phyloP scores from a whole-genome alignment of 2,113 vertebrate species.

The Etia nguti region DNA sequence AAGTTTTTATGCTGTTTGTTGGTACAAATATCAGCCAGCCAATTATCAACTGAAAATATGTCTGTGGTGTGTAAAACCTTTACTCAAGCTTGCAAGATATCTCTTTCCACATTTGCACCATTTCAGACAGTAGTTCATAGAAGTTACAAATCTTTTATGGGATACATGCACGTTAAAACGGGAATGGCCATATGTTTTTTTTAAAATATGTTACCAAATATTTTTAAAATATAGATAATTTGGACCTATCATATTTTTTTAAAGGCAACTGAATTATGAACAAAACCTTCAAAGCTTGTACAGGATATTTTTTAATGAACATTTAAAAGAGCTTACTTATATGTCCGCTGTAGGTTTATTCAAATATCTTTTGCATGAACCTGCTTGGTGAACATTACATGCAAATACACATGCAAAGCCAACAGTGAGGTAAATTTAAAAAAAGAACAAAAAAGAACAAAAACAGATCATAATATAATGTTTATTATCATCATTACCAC shows the following conservation, averaged over 20 bases:
- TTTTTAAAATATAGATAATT: background rate
- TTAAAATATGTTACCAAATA: background rate
- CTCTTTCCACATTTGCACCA: background rate
- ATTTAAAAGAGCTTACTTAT: background rate
- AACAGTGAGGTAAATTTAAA: background rate
- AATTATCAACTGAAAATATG: background rate
- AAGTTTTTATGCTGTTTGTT: background rate
- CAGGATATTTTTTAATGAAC: background rate
- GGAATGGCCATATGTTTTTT: background rate
- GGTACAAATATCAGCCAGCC: background rate
- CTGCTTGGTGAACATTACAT: constrained; percentile 18
- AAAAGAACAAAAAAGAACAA: background rate
- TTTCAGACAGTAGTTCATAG: background rate
- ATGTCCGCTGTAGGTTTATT: background rate
- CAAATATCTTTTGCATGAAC: constrained; percentile 35
- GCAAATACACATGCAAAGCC: constrained; percentile 63
- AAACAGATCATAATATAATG: background rate
- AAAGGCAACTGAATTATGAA: background rate
- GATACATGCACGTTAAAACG: background rate
- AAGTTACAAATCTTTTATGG: background rate
- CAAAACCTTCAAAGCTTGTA: background rate
- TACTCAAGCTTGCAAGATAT: background rate
- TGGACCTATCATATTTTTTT: background rate
- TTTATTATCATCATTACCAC: background rate
- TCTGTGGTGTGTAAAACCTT: background rate